Evolutionary conservation across 2,888 invertebrate genomes (phyloP).

Genomic region (Hetaerina titia): DNA sequence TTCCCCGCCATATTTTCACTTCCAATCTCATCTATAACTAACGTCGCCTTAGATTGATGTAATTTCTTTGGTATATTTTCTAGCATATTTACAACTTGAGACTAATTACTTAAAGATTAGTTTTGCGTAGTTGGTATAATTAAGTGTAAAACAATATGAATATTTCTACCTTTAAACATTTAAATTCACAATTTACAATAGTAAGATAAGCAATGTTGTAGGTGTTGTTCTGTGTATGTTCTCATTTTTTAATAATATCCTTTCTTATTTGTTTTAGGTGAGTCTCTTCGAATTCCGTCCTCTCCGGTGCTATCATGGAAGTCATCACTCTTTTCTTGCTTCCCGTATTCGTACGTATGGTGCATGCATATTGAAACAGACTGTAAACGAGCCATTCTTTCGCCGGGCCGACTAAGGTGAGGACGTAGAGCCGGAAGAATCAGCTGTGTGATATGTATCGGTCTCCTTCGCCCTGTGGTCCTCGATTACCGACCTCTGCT

Average conservation of each 20-base stretch:
- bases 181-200: too few species aligned
- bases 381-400: not conserved
- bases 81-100: too few species aligned
- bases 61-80: too few species aligned
- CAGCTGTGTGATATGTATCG: constrained; percentile 29
- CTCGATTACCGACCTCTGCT: not conserved
- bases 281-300: not conserved
- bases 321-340: not conserved
- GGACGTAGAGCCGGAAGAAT: not conserved
- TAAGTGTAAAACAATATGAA: too few species aligned
- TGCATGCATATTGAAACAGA: not conserved
- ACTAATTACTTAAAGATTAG: too few species aligned
- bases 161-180: too few species aligned
- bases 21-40: too few species aligned
- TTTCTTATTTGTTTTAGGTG: constrained; percentile 45
- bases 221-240: not conserved
- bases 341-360: not conserved
- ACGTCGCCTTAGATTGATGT: too few species aligned
- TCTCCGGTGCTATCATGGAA: not conserved
- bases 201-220: too few species aligned
- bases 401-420: not conserved
- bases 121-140: too few species aligned
- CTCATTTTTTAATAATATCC: not conserved
- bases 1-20: not conserved
- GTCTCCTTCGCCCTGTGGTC: not conserved